Conservation (phyloP, 2,797 vertebrate genomes). For the Chloroceryle amazona region DNA sequence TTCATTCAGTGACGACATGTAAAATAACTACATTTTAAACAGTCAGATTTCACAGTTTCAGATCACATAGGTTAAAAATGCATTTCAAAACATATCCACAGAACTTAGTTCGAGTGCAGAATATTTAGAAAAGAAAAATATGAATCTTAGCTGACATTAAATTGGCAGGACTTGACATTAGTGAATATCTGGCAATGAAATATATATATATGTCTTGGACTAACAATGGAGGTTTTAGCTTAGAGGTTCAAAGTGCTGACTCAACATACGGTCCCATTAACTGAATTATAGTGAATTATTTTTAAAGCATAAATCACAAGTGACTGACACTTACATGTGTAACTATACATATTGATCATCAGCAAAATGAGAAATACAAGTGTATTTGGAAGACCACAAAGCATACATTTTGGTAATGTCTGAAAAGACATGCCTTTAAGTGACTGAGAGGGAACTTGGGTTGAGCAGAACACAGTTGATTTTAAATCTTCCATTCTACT, state of each 20-base stretch:
- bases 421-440: background rate
- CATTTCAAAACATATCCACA: background rate
- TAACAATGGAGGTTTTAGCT: background rate
- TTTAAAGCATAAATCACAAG: background rate
- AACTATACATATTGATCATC: background rate
- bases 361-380: slow-evolving; percentile 8
- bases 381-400: background rate
- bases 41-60: background rate
- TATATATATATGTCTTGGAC: background rate
- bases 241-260: slow-evolving; percentile 17
- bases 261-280: background rate
- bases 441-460: background rate
- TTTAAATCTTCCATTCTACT: background rate
- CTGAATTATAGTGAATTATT: slow-evolving; percentile 12
- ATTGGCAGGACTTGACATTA: background rate
- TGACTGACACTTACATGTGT: slow-evolving; percentile 25
- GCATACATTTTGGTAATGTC: background rate
- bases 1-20: too few species aligned
- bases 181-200: background rate
- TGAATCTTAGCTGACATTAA: background rate
- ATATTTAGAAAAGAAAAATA: background rate
- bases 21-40: background rate
- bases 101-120: background rate
- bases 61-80: background rate
- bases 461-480: background rate